Base-by-base conservation (phyloP, 2,113 vertebrate species). In the Menidia beryllina region DNA sequence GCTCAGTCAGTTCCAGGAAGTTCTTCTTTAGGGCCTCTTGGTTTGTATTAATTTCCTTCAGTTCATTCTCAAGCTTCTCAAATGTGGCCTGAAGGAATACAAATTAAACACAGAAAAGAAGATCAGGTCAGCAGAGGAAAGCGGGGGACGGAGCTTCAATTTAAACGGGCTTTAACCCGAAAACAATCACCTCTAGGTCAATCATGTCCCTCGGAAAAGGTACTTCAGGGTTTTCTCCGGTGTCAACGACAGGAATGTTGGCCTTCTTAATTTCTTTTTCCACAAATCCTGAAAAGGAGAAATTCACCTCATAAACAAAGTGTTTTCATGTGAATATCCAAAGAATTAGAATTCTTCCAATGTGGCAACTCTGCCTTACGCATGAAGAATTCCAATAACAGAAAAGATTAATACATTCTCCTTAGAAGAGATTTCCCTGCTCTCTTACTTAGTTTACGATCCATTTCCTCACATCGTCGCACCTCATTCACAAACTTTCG, bases 41-140 rank as follows among this genome's bases (percentile, higher is more conserved):
- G 90, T 99, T 99, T 24, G 96, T 97, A 89, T 99, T 99, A 86
- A 99, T 99, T 91, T 99, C 98, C 71, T 98, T 99, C 66, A 99
- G 91, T 50, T 99, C 98, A 4, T 97, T 99, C 83, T 99, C 98
- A 39, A 99, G 96, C 89, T 99, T 99, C 90, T 99, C 98, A 86
- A 99, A 99, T 38, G 98, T 97, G 81, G 98, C 98, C 98, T 99
- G 87, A 2, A 51, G 26, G 53, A 30, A 67, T 4, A 41, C 13
- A 21, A 61, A 61, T 30, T 3, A 12, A 11, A 43, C 2, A 58
- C 15, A 26, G 3, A 27, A 45, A 23, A 20, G 5, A 2, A 1
- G 10, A 8, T 43, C 30, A 53, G 7, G 27, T 65, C 69, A 83
- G 26, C 48, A 12, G 41, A 49, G 25, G 0, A 7, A 14, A 11